Percentiles rank a stretch among this genome's conserved stretches.
phyloP scores from a whole-genome alignment of 2,888 invertebrate genomes.

The Heliconius aoede region DNA sequence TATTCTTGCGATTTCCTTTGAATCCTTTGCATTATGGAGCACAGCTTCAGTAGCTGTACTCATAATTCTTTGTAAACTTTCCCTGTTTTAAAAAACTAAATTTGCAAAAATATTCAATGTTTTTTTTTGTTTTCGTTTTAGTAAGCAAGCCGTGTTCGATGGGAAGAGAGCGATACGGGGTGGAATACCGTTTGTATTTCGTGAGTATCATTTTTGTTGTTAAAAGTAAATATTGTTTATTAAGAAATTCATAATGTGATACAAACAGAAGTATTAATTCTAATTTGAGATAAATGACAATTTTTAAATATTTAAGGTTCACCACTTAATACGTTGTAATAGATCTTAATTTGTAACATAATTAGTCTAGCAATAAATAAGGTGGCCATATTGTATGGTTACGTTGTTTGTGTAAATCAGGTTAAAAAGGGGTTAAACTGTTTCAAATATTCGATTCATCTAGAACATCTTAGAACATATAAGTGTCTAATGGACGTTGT shows the following conservation, averaged over 20 bases:
- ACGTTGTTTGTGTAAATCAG: slow-evolving; percentile 10
- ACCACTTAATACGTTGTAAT: not conserved
- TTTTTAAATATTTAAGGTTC: too few species aligned
- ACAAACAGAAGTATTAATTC: too few species aligned
- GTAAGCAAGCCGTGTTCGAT: slow-evolving; percentile 97
- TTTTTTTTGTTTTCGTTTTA: slow-evolving; percentile 68
- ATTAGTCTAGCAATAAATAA: too few species aligned
- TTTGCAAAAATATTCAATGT: slow-evolving; percentile 17
- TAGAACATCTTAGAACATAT: not conserved
- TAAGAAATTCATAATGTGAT: not conserved
- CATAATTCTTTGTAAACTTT: slow-evolving; percentile 40
- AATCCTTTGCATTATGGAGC: slow-evolving; percentile 39
- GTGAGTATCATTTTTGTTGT: slow-evolving; percentile 86
- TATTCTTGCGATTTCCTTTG: slow-evolving; percentile 50
- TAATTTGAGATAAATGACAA: too few species aligned
- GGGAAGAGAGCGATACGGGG: slow-evolving; percentile 98
- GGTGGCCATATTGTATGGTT: not conserved
- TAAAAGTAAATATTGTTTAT: not conserved
- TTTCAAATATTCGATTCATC: not conserved
- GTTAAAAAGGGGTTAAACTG: not conserved
- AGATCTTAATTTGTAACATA: too few species aligned
- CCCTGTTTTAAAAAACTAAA: slow-evolving; percentile 29
- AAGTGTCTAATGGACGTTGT: not conserved
- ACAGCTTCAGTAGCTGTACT: too few species aligned
- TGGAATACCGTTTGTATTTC: slow-evolving; percentile 98